phyloP scores from a whole-genome alignment of 2,888 invertebrate genomes.

The Hypolimnas misippus region DNA sequence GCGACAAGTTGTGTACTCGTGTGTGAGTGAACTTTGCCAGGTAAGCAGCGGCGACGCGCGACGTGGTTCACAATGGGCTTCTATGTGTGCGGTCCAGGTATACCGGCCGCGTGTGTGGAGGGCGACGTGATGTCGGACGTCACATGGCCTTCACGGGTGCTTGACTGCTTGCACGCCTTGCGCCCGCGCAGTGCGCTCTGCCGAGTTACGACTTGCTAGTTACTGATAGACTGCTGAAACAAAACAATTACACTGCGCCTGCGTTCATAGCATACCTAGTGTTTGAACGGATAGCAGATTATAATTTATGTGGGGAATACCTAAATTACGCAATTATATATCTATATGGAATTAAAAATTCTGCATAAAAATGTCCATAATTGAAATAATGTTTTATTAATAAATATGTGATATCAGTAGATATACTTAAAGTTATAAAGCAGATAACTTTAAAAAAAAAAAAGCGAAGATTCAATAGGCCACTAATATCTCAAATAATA shows the following conservation, averaged over 20 bases:
- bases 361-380: slow-evolving; percentile 12
- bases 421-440: too few species aligned
- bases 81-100: slow-evolving; percentile 48
- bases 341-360: slow-evolving; percentile 17
- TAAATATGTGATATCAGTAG: background rate
- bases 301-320: slow-evolving; percentile 14
- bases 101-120: slow-evolving; percentile 50
- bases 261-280: slow-evolving; percentile 7
- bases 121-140: slow-evolving; percentile 60
- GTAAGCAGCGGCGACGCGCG: slow-evolving; percentile 50
- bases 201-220: slow-evolving; percentile 12
- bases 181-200: slow-evolving; percentile 46
- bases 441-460: too few species aligned
- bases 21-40: slow-evolving; percentile 72
- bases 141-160: slow-evolving; percentile 74
- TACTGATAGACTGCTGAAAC: slow-evolving; percentile 16
- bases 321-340: slow-evolving; percentile 4
- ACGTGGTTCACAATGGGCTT: slow-evolving; percentile 40
- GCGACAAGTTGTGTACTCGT: slow-evolving; percentile 59
- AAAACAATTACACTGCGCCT: slow-evolving; percentile 2
- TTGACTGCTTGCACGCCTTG: slow-evolving; percentile 64
- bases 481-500: too few species aligned
- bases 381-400: slow-evolving; percentile 1
- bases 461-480: too few species aligned
- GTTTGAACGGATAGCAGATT: slow-evolving; percentile 5